Evolutionary conservation across 2,797 vertebrate species (phyloP).

Genomic region (Brachymystax lenok): DNA sequence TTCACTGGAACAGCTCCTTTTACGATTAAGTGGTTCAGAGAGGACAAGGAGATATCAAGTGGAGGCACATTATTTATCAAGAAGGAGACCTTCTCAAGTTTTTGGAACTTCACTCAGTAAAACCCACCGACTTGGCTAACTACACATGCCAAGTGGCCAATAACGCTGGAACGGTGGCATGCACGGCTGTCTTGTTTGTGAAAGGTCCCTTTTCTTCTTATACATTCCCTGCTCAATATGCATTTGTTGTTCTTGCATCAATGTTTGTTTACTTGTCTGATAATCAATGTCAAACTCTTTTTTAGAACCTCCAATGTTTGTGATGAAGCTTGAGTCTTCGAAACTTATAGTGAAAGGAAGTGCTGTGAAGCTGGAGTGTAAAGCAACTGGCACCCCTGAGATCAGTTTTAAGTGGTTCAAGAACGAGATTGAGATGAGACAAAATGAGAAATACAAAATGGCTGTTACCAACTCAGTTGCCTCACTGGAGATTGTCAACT

Average conservation of each 20-base stretch:
- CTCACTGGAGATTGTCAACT: slow-evolving; percentile 75
- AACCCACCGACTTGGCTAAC: slow-evolving; percentile 85
- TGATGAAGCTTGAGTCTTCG: slow-evolving; percentile 85
- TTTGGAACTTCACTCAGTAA: slow-evolving; percentile 90
- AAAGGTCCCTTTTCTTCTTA: slow-evolving; percentile 84
- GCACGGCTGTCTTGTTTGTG: slow-evolving; percentile 88
- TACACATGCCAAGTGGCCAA: slow-evolving; percentile 94
- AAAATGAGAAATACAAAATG: slow-evolving; percentile 79
- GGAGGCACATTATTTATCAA: slow-evolving; percentile 91
- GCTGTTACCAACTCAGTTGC: slow-evolving; percentile 77
- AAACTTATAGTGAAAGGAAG: slow-evolving; percentile 83
- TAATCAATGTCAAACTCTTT: slow-evolving; percentile 58
- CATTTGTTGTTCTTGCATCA: slow-evolving; percentile 5
- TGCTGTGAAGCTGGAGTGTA: slow-evolving; percentile 82
- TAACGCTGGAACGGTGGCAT: slow-evolving; percentile 86
- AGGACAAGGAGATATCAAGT: slow-evolving; percentile 85
- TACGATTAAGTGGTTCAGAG: slow-evolving; percentile 90
- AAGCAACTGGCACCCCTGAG: slow-evolving; percentile 88
- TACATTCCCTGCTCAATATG: no score
- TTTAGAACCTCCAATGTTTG: slow-evolving; percentile 86
- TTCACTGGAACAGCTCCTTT: slow-evolving; percentile 92
- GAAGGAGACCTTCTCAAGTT: slow-evolving; percentile 88
- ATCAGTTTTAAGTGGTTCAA: slow-evolving; percentile 93
- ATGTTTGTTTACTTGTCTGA: no score
- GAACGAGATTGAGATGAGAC: slow-evolving; percentile 87